Percentiles rank a stretch among this genome's conserved stretches.
Conservation (phyloP, 2,888 invertebrate species). For the Amblyteles armatorius region DNA sequence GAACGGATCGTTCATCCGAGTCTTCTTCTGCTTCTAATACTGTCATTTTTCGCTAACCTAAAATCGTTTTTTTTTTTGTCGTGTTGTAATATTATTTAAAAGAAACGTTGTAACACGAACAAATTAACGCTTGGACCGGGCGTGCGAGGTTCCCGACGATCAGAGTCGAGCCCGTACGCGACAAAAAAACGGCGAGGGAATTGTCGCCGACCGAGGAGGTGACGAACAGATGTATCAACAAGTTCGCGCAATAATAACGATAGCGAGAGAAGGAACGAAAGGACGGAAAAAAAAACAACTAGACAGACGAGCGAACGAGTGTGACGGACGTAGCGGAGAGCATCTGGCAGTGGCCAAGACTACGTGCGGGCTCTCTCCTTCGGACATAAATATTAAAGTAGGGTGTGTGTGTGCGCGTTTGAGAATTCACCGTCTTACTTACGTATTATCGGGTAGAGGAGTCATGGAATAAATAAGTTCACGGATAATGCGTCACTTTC, state of each 20-base stretch:
- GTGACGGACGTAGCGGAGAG: not conserved
- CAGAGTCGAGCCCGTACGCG: not conserved
- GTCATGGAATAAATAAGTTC: slow-evolving; percentile 79
- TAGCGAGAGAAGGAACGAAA: slow-evolving; percentile 4
- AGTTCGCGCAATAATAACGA: slow-evolving; percentile 32
- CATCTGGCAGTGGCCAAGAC: slow-evolving; percentile 18
- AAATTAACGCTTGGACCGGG: slow-evolving; percentile 11
- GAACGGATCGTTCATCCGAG: slow-evolving; percentile 84
- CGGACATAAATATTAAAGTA: slow-evolving; percentile 28
- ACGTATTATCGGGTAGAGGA: slow-evolving; percentile 79
- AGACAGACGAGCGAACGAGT: not conserved
- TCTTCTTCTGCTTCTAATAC: slow-evolving; percentile 85
- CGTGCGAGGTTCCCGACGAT: slow-evolving; percentile 7
- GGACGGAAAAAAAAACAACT: not conserved
- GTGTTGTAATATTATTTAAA: not conserved
- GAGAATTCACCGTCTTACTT: slow-evolving; percentile 70
- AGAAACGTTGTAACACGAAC: slow-evolving; percentile 10
- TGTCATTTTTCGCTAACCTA: slow-evolving; percentile 86
- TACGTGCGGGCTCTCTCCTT: not conserved
- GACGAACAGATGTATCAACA: slow-evolving; percentile 29
- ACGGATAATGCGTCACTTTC: slow-evolving; percentile 75
- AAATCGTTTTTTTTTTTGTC: slow-evolving; percentile 40
- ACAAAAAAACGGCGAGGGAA: not conserved
- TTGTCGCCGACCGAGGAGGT: not conserved
- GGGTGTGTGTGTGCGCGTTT: slow-evolving; percentile 37